A percentile compares a stretch with the other conserved stretches of the same genome.
These are phyloP conservation scores for Anguilla obscura DNA, from an alignment of 2,797 vertebrate genomes.

Conservation along the genomic window DNA sequence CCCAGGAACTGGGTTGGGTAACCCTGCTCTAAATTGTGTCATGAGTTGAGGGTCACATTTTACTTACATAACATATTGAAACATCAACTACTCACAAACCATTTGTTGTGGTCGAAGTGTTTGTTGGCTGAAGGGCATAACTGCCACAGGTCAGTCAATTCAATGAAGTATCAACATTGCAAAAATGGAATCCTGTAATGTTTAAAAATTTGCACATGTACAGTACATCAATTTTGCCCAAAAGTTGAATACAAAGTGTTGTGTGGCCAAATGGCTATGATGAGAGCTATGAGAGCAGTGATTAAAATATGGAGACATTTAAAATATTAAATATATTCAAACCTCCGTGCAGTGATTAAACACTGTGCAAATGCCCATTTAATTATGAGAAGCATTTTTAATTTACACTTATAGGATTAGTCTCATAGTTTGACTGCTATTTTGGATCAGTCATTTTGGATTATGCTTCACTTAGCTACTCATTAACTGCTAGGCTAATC, in stretches of 20 bases:
- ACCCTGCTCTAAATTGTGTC: too few species aligned
- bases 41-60: too few species aligned
- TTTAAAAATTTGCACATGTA: background rate
- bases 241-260: background rate
- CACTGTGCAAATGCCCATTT: background rate
- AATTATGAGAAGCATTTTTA: background rate
- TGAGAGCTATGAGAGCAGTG: background rate
- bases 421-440: background rate
- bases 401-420: background rate
- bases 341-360: background rate
- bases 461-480: background rate
- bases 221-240: background rate
- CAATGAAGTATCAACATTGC: background rate
- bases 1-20: too few species aligned
- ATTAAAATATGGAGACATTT: background rate
- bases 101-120: background rate
- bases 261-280: background rate
- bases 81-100: background rate
- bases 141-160: background rate
- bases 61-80: too few species aligned
- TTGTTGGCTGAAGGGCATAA: background rate
- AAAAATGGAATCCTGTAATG: background rate
- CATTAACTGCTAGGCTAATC: background rate
- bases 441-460: constrained; percentile 12
- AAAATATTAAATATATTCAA: background rate